Base-by-base conservation (phyloP, 2,888 invertebrate species). In the Meiosimyza platycephala region DNA sequence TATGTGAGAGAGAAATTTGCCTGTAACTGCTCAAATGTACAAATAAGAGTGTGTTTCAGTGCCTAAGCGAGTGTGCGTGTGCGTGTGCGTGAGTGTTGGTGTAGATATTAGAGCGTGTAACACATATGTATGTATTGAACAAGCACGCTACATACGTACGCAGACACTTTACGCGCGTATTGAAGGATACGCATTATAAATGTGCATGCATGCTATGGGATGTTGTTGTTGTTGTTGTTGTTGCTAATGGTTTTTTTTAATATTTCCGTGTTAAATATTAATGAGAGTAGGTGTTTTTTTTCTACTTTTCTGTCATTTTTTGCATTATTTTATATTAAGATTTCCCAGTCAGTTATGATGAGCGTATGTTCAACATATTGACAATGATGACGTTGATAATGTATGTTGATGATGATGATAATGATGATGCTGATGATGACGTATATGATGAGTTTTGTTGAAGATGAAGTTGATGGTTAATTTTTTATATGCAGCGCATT, bases 171-270 rank as follows among this genome's bases (percentile, higher is more conserved):
- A 16, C 28, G 48, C 33, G 55, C 63, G 57, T 47, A 50, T 72
- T 64, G 69, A 65, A 70, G 72, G 51, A 60, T 70, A 72, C 59
- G 54, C 40, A 52, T 64, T 50, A 18, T 11, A 22, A 55, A 55
- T 28, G 55, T 22, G 55, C 22, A 18, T 55, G 55, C 22, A n/a
- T 55, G 18, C 11, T 62, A n/a, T 70, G 60, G 50, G 22, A 64
- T 71, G 55, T 18, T 47, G 28, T 73, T 69, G 64, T 73, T 76
- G 60, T 59, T 73, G 64, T 77, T 76, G 72, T 64, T 68, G 70
- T 60, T 74, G 71, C 52, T 54, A 16, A 18, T 16, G n/a, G 4
- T 52, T 52, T 66, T 52, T 33, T 52, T 15, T 15, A 48, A 47
- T 63, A n/a, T 33, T 63, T 55, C 16, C 22, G 13, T 55, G 55